phyloP scores from a whole-genome alignment of 2,113 vertebrate genomes.

The Chascanopsetta lugubris region DNA sequence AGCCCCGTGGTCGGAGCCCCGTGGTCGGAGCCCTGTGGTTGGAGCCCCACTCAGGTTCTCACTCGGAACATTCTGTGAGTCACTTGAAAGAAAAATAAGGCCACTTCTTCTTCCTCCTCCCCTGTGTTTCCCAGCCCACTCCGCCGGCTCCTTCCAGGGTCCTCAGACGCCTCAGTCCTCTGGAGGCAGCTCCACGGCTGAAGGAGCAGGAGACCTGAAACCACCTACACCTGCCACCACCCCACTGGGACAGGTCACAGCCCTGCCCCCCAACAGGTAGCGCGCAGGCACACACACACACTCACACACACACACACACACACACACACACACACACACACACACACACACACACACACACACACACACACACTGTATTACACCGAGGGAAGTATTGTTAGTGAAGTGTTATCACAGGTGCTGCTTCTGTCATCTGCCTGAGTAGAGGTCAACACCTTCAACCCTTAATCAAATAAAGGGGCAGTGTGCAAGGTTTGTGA shows the following conservation, averaged over 20 bases:
- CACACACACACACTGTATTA: neutral
- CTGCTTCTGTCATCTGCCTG: no score
- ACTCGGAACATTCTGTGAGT: no score
- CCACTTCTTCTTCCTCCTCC: constrained; percentile 36
- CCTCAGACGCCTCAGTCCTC: constrained; percentile 95
- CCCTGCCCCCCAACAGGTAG: constrained; percentile 89
- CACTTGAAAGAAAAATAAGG: constrained; percentile 9
- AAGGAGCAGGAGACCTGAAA: constrained; percentile 90
- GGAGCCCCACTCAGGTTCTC: constrained; percentile 24
- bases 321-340: no score
- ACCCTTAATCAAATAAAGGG: no score
- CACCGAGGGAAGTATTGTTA: neutral
- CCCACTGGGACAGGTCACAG: constrained; percentile 91
- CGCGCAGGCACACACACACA: neutral
- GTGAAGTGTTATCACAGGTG: no score
- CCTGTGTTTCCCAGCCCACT: constrained; percentile 83
- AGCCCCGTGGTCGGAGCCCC: neutral
- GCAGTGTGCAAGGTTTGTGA: no score
- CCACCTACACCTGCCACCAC: constrained; percentile 93
- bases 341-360: no score
- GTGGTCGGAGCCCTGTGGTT: neutral
- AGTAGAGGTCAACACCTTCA: no score
- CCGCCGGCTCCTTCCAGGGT: constrained; percentile 93
- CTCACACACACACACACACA: no score
- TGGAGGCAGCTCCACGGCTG: constrained; percentile 91